Conservation (phyloP, 2,888 invertebrate species). For the Polia nebulosa region DNA sequence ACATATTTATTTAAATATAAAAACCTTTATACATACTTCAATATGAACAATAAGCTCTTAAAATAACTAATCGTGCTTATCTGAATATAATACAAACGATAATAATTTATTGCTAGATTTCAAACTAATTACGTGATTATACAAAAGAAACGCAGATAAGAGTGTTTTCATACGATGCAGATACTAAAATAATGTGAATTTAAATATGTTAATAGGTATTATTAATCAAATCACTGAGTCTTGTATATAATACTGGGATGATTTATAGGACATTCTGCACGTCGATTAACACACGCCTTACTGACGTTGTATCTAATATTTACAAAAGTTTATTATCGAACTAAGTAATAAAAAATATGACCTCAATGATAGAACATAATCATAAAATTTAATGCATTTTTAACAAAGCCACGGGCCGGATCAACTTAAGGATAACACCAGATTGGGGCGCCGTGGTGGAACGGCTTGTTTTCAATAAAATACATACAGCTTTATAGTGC, state of each 20-base stretch:
- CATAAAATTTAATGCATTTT: background rate
- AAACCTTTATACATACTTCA: background rate
- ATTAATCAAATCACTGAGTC: constrained; percentile 11
- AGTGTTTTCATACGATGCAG: constrained; percentile 1
- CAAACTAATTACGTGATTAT: constrained; percentile 20
- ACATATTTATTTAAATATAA: background rate
- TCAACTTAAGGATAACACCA: too few species aligned
- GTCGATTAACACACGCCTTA: background rate
- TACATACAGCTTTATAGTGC: background rate
- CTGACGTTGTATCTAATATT: constrained; percentile 3
- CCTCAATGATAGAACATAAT: background rate
- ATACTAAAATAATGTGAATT: background rate
- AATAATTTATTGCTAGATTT: constrained; percentile 26
- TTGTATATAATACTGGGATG: constrained; percentile 32
- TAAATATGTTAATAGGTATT: constrained; percentile 6
- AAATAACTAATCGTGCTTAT: background rate
- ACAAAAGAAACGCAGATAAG: constrained; percentile 19
- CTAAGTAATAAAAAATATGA: background rate
- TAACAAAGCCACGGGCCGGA: background rate
- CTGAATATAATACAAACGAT: constrained; percentile 2
- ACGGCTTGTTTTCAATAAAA: background rate
- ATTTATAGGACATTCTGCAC: background rate
- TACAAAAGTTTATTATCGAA: background rate
- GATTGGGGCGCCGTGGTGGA: background rate
- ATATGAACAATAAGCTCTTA: background rate